Conservation (phyloP, 2,797 vertebrate species). For the Danio albolineatus region DNA sequence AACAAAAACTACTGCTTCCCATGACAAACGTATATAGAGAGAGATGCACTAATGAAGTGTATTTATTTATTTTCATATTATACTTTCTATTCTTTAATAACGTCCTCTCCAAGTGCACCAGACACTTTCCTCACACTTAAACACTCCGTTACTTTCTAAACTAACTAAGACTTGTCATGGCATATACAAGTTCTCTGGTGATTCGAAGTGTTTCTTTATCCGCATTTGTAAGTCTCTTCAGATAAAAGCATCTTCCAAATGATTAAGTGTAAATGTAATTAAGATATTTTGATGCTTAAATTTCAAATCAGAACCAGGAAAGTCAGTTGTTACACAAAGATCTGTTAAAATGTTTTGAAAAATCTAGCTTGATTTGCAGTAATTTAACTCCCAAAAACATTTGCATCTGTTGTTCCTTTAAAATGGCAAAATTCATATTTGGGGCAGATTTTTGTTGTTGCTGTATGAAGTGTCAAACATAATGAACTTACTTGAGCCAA, state of each 20-base stretch:
- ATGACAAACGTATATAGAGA: no score
- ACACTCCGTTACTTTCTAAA: not conserved
- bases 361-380: no score
- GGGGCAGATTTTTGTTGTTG: no score
- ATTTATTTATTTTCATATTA: not conserved
- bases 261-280: no score
- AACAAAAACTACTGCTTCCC: constrained; percentile 46
- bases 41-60: not conserved
- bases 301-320: not conserved
- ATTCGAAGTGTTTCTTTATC: no score
- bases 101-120: not conserved
- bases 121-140: not conserved
- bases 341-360: not conserved
- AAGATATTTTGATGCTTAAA: no score
- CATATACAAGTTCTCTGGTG: no score
- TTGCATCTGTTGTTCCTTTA: not conserved
- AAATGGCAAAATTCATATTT: not conserved
- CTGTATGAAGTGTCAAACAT: not conserved
- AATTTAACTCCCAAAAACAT: not conserved
- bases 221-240: no score
- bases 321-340: not conserved
- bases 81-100: not conserved
- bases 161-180: no score
- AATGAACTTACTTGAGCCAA: constrained; percentile 55
- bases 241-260: no score